phyloP scores from a whole-genome alignment of 2,888 invertebrate species.

The Idaea aversata region DNA sequence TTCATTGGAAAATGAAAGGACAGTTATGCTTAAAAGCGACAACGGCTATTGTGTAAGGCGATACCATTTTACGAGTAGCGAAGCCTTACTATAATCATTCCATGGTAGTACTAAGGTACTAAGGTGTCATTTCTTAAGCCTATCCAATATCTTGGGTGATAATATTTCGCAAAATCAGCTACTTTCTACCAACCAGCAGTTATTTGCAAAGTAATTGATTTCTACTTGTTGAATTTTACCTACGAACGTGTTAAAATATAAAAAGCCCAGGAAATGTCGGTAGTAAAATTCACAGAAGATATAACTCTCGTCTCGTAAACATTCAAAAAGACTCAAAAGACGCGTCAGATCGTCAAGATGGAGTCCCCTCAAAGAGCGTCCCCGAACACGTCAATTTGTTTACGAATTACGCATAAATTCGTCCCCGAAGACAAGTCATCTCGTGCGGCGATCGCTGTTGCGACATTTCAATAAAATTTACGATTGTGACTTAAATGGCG shows the following conservation, averaged over 20 bases:
- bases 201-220: conserved; percentile 15
- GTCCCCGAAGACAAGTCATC: conserved; percentile 76
- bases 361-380: conserved; percentile 64
- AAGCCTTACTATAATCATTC: conserved; percentile 69
- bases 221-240: conserved; percentile 24
- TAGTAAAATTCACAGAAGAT: conserved; percentile 46
- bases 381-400: conserved; percentile 77
- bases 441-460: conserved; percentile 76
- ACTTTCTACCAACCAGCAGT: conserved; percentile 2
- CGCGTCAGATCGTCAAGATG: conserved; percentile 69
- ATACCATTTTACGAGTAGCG: conserved; percentile 76
- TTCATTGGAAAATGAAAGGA: conserved; percentile 45
- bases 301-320: conserved; percentile 48
- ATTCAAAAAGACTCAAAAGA: conserved; percentile 59
- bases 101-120: conserved; percentile 62
- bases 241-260: conserved; percentile 25
- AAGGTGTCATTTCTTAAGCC: conserved; percentile 69
- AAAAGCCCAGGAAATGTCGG: conserved; percentile 27
- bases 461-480: conserved; percentile 81
- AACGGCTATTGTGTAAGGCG: conserved; percentile 72
- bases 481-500: conserved; percentile 79
- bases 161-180: conserved; percentile 1
- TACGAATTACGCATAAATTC: conserved; percentile 80
- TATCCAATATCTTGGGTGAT: conserved; percentile 53
- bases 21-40: conserved; percentile 62